phyloP scores from a whole-genome alignment of 2,113 vertebrate species.

The Pagrus major region DNA sequence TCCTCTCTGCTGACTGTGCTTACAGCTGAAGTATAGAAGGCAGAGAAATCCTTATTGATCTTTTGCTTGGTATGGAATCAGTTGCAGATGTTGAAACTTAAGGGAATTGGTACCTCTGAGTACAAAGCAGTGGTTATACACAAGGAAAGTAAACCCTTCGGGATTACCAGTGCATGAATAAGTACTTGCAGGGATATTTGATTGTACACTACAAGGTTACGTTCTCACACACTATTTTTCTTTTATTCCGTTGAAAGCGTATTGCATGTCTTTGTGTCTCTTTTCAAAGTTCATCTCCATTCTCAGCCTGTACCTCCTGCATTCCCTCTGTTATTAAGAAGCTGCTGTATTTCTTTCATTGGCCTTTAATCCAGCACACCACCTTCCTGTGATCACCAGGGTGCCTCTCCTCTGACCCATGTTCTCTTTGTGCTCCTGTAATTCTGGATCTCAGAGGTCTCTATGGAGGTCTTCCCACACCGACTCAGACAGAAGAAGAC shows the following conservation, averaged over 20 bases:
- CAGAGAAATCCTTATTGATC: constrained; percentile 14
- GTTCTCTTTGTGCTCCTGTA: constrained; percentile 32
- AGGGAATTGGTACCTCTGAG: constrained; percentile 22
- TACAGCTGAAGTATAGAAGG: constrained; percentile 22
- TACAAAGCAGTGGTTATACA: constrained; percentile 23
- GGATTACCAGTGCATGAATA: constrained; percentile 33
- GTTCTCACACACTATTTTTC: neutral
- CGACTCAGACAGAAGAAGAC: neutral
- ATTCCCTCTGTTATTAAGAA: constrained; percentile 44
- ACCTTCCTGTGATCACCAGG: constrained; percentile 39
- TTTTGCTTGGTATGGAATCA: constrained; percentile 12
- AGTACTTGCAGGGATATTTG: constrained; percentile 22
- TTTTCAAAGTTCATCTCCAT: constrained; percentile 29
- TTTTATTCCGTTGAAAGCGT: neutral
- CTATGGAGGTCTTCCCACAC: constrained; percentile 4
- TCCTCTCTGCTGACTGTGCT: constrained; percentile 17
- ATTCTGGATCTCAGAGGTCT: constrained; percentile 41
- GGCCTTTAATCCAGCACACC: constrained; percentile 40
- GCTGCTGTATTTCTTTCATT: constrained; percentile 26
- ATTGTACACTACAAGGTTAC: neutral
- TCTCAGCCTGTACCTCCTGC: constrained; percentile 21
- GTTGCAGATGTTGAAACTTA: constrained; percentile 26
- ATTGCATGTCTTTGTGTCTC: neutral
- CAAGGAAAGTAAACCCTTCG: constrained; percentile 10
- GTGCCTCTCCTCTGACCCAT: constrained; percentile 7